Evolutionary conservation across 1,140 invertebrate species (phyloP).

Genomic region (Drosophila kurseongensis): DNA sequence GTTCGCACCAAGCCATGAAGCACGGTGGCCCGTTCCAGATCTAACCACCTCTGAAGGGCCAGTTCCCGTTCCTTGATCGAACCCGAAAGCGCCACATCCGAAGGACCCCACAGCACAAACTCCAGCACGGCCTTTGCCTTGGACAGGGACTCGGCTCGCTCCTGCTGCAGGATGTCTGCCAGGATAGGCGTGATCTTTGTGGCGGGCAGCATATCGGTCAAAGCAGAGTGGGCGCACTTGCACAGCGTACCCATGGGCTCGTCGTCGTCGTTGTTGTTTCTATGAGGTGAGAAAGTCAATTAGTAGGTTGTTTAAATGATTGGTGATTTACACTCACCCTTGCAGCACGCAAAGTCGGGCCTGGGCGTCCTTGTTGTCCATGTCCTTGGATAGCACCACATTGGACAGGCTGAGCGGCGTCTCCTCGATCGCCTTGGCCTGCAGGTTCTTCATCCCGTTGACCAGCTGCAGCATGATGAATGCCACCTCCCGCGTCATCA

Average conservation of each 20-base stretch:
- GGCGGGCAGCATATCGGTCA: slow-evolving; percentile 88
- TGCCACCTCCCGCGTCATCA: slow-evolving; percentile 86
- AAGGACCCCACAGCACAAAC: slow-evolving; percentile 93
- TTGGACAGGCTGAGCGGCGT: slow-evolving; percentile 88
- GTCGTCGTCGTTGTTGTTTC: slow-evolving; percentile 85
- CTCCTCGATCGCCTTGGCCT: slow-evolving; percentile 93
- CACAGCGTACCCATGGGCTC: slow-evolving; percentile 90
- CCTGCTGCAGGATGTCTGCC: slow-evolving; percentile 89
- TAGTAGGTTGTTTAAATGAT: background rate
- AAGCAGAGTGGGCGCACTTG: slow-evolving; percentile 90
- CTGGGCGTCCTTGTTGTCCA: slow-evolving; percentile 86
- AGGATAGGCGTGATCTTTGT: slow-evolving; percentile 88
- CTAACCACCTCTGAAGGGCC: slow-evolving; percentile 92
- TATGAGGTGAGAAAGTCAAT: slow-evolving; percentile 3
- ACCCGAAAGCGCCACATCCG: slow-evolving; percentile 89
- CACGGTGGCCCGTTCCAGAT: slow-evolving; percentile 92
- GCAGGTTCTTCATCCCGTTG: slow-evolving; percentile 92
- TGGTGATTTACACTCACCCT: slow-evolving; percentile 85
- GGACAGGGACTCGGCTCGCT: slow-evolving; percentile 89
- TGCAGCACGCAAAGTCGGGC: slow-evolving; percentile 90
- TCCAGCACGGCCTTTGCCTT: slow-evolving; percentile 90
- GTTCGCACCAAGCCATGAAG: slow-evolving; percentile 91
- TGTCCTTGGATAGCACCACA: slow-evolving; percentile 85
- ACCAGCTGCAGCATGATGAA: slow-evolving; percentile 93
- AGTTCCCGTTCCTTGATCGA: slow-evolving; percentile 89